Conservation (phyloP, 1,140 invertebrate species). For the Lucilia sericata region DNA sequence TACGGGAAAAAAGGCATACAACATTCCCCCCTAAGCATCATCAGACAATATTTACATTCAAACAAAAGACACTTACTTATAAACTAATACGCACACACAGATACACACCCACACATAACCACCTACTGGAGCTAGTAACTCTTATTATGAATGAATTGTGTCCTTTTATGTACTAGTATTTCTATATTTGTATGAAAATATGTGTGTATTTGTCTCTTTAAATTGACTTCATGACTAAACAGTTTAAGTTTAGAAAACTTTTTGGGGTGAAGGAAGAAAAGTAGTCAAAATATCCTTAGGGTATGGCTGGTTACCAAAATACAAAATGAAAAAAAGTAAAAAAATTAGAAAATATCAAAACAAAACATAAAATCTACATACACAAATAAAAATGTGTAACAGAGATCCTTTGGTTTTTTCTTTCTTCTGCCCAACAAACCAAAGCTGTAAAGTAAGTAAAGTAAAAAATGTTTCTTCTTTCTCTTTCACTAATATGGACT, state of each 20-base stretch:
- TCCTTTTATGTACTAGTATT: not conserved
- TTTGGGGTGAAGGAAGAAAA: not conserved
- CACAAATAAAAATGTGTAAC: not conserved
- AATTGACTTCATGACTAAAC: constrained; percentile 43
- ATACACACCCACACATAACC: not conserved
- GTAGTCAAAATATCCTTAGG: constrained; percentile 27
- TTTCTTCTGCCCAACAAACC: not conserved
- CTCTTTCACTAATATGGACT: constrained; percentile 21
- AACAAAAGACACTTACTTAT: constrained; percentile 26
- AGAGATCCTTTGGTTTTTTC: not conserved
- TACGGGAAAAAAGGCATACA: constrained; percentile 27
- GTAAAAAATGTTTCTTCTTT: not conserved
- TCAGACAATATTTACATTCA: constrained; percentile 37
- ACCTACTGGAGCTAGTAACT: not conserved
- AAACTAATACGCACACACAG: not conserved
- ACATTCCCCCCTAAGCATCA: constrained; percentile 17
- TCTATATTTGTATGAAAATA: not conserved
- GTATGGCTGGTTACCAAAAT: not conserved
- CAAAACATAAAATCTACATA: not conserved
- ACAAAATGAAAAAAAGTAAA: not conserved
- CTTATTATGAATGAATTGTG: constrained; percentile 2
- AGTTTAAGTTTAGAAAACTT: constrained; percentile 32
- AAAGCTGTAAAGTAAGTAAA: not conserved
- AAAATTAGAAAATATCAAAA: not conserved
- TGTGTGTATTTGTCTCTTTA: constrained; percentile 19